Conservation (phyloP, 1,140 invertebrate species). For the Cydia fagiglandana region DNA sequence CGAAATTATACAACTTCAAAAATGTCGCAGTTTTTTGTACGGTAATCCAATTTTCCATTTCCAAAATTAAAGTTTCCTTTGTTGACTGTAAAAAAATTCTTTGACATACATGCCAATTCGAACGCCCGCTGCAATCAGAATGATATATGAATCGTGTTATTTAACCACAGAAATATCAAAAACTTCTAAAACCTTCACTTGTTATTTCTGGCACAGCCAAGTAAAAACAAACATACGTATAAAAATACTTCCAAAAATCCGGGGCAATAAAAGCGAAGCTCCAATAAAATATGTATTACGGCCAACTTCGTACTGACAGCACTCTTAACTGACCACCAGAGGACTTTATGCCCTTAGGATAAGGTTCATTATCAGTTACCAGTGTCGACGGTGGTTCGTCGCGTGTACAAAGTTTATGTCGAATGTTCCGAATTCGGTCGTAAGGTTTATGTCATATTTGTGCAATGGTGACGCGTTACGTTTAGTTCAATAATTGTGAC, state of each 20-base stretch:
- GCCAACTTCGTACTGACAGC: background rate
- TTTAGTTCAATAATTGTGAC: background rate
- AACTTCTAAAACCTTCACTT: background rate
- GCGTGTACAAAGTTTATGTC: background rate
- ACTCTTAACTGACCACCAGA: too few relatives aligned
- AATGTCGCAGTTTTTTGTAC: too few relatives aligned
- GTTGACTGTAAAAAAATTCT: too few relatives aligned
- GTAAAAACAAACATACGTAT: background rate
- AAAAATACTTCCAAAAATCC: background rate
- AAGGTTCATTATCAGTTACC: too few relatives aligned
- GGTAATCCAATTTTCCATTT: too few relatives aligned
- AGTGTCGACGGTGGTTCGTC: too few relatives aligned
- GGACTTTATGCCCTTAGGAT: too few relatives aligned
- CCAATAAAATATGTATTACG: background rate
- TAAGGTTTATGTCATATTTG: background rate
- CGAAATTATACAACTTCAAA: too few relatives aligned
- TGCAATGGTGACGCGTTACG: background rate
- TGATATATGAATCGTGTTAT: too few relatives aligned
- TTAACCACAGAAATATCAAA: background rate
- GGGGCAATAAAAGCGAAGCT: background rate
- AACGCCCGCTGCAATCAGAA: too few relatives aligned
- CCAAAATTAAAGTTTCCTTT: too few relatives aligned
- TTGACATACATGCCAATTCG: too few relatives aligned
- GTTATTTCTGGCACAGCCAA: background rate
- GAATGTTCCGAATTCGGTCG: slow-evolving; percentile 15